Percentiles rank a stretch among this genome's conserved stretches.
Evolutionary conservation across 2,888 invertebrate genomes (phyloP).

Genomic region (Harpagoxenus sublaevis): DNA sequence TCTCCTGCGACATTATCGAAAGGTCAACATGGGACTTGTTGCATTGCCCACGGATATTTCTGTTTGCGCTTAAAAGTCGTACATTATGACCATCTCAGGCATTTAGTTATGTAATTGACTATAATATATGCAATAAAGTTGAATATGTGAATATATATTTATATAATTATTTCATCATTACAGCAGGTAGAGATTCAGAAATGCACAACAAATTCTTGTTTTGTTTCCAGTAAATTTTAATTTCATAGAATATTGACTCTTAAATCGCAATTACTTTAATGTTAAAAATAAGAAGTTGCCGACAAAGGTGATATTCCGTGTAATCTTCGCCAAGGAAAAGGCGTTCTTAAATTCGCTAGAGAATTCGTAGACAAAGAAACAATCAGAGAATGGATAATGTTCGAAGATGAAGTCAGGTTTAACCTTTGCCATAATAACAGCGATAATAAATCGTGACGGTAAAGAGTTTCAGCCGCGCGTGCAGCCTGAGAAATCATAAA

Average conservation of each 20-base stretch:
- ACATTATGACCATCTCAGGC: slow-evolving; percentile 27
- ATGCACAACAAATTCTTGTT: background rate
- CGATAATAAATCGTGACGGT: slow-evolving; percentile 23
- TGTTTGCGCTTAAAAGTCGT: slow-evolving; percentile 37
- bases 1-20: slow-evolving; percentile 68
- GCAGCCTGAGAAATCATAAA: slow-evolving; percentile 9
- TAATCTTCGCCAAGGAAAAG: slow-evolving; percentile 3
- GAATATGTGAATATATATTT: background rate
- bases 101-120: slow-evolving; percentile 35
- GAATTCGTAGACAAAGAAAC: background rate
- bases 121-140: background rate
- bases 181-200: background rate
- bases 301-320: background rate
- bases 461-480: background rate
- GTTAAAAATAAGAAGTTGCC: background rate
- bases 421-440: slow-evolving; percentile 41
- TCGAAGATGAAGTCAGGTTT: slow-evolving; percentile 27
- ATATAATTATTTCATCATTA: slow-evolving; percentile 2
- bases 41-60: slow-evolving; percentile 25
- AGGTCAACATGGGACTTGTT: slow-evolving; percentile 64
- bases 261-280: background rate
- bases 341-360: background rate
- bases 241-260: background rate
- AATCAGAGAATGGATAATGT: slow-evolving; percentile 18
- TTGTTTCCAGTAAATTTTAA: background rate